Evolutionary conservation across 1,140 invertebrate genomes (phyloP).

Genomic region (Meteorus sp.): DNA sequence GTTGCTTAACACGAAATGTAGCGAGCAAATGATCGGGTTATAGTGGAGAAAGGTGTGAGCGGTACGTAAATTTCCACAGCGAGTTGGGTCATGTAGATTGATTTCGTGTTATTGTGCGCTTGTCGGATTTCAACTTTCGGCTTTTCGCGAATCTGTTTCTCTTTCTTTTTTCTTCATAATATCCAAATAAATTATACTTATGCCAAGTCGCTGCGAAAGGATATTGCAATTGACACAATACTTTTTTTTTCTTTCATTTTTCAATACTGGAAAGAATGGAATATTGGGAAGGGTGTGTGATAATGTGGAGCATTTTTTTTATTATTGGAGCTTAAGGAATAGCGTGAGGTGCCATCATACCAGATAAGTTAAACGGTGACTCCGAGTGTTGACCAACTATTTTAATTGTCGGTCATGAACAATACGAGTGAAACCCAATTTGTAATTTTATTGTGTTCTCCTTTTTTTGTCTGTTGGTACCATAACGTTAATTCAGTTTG

Average conservation of each 20-base stretch:
- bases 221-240: slow-evolving; percentile 19
- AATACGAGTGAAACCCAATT: background rate
- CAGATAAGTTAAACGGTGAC: slow-evolving; percentile 52
- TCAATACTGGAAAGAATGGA: slow-evolving; percentile 14
- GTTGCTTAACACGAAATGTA: slow-evolving; percentile 27
- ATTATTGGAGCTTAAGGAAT: slow-evolving; percentile 24
- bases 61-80: slow-evolving; percentile 29
- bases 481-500: no score
- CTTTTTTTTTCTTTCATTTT: background rate
- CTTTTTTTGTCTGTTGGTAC: no score
- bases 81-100: slow-evolving; percentile 36
- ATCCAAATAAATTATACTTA: slow-evolving; percentile 12
- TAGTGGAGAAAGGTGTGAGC: slow-evolving; percentile 7
- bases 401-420: background rate
- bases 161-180: slow-evolving; percentile 13
- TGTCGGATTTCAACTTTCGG: background rate
- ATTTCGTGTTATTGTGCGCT: slow-evolving; percentile 5
- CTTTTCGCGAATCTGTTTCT: slow-evolving; percentile 5
- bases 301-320: slow-evolving; percentile 8
- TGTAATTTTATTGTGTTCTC: background rate
- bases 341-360: slow-evolving; percentile 62
- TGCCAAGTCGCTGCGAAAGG: slow-evolving; percentile 38
- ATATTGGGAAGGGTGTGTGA: slow-evolving; percentile 2
- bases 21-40: slow-evolving; percentile 18
- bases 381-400: slow-evolving; percentile 49